Evolutionary conservation across 2,888 invertebrate species (phyloP), one percentile per base, ranked within the genome.

Genomic region (Macroteleia sp.): DNA sequence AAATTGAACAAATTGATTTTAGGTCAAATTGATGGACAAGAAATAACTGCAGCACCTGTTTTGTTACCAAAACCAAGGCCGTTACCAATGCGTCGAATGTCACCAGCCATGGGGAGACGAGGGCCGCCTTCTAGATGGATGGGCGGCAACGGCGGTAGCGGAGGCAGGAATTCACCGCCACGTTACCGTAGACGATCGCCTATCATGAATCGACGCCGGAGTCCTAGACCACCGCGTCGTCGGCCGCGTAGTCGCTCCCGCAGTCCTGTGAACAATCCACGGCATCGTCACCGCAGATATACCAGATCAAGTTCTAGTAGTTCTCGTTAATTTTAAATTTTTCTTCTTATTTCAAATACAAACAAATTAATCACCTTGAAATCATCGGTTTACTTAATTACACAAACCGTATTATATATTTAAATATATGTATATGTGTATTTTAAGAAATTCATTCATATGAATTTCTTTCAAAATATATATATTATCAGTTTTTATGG

Each of bases 41-140:
- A 98, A 92, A 96, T 99, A 57, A 97, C 97, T 17, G 98, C 97
- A 28, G 97, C 98, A 34, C 97, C 98, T n/a, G 97, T 99, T 76
- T 92, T 98, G 88, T 93, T 97, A 56, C 96, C 95, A 36, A 95
- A 95, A 77, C 94, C 95, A 73, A 93, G 95, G 70, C 93, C 93
- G 48, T 93, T 93, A 81, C 94, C 93, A 44, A 91, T 92, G 82
- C 87, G 91, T 0, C 83, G 91, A 22, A 89, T 89, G 87, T 90
- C 91, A 5, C 91, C 90, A 6, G 82, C 82, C 1, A 89, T 89
- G 87, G 89, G 81, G 17, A 67, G 84, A 42, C 91, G 94, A 39
- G 93, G 94, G 74, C 93, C 92, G 30, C 92, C 92, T 1, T 93
- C 93, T 52, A 92, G 93, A 30, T 92, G 95, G 85, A 92, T 94